Percentiles rank a stretch among this genome's conserved stretches.
phyloP scores from a whole-genome alignment of 1,140 invertebrate species.

The Holcopasites calliopsidis region DNA sequence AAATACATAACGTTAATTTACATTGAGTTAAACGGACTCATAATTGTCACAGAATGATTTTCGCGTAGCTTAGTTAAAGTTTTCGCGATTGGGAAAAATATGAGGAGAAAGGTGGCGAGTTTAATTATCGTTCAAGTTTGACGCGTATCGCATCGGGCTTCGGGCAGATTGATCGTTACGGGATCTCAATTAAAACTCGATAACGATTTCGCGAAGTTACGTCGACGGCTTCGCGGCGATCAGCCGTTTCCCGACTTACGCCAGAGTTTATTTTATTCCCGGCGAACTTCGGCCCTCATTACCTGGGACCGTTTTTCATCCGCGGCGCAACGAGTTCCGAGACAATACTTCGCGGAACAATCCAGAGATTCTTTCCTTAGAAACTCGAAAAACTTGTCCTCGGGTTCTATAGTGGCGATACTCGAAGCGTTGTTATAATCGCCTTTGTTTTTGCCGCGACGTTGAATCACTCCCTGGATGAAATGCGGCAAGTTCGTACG shows the following conservation, averaged over 20 bases:
- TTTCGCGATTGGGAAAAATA: not conserved
- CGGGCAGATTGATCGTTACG: constrained; percentile 25
- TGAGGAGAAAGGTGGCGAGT: not conserved
- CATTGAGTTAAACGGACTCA: too few relatives aligned
- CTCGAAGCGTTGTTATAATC: constrained; percentile 28
- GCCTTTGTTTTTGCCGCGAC: constrained; percentile 19
- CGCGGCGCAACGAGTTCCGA: constrained; percentile 46
- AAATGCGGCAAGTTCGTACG: constrained; percentile 22
- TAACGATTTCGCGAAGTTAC: constrained; percentile 41
- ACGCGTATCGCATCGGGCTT: not conserved
- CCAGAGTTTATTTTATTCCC: constrained; percentile 45
- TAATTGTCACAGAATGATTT: too few relatives aligned
- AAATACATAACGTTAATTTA: too few relatives aligned
- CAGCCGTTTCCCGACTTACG: constrained; percentile 31
- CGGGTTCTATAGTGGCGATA: constrained; percentile 32
- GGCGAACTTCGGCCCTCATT: constrained; percentile 41
- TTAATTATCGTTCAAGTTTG: constrained; percentile 28
- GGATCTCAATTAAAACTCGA: constrained; percentile 50
- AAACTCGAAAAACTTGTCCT: constrained; percentile 45
- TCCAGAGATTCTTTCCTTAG: constrained; percentile 46
- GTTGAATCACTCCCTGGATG: constrained; percentile 5
- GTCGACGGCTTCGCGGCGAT: constrained; percentile 32
- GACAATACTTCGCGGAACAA: constrained; percentile 48
- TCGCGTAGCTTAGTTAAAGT: constrained; percentile 9
- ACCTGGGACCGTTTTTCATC: constrained; percentile 44